phyloP scores from a whole-genome alignment of 2,888 invertebrate genomes.

The Rhingia campestris region DNA sequence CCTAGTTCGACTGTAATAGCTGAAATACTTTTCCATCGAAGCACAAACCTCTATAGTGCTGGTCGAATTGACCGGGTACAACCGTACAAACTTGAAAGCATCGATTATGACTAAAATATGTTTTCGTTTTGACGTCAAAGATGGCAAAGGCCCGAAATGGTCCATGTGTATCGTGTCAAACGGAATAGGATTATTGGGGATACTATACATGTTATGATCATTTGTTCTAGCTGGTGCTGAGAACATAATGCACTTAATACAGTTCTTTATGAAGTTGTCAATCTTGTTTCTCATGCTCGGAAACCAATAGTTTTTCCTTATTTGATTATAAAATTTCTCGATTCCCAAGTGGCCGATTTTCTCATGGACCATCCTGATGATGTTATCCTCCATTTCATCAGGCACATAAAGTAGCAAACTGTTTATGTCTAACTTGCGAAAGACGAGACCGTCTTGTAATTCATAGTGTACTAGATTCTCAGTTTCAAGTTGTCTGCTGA shows the following conservation, averaged over 20 bases:
- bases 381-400: neutral
- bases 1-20: conserved; percentile 43
- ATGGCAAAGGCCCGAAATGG: neutral
- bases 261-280: neutral
- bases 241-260: conserved; percentile 3
- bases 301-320: conserved; percentile 2
- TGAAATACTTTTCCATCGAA: conserved; percentile 19
- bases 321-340: neutral
- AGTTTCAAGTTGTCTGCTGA: neutral
- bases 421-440: too few relatives aligned
- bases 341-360: neutral
- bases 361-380: neutral
- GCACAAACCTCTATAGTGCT: neutral
- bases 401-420: too few relatives aligned
- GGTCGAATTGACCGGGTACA: neutral
- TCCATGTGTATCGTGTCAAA: neutral
- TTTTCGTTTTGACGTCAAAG: neutral
- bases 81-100: conserved; percentile 1
- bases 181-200: conserved; percentile 8
- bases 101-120: neutral
- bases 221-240: neutral
- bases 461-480: neutral
- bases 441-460: neutral
- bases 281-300: neutral
- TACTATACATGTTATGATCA: neutral